These are phyloP conservation scores for Anthonomus grandis DNA, from an alignment of 1,140 invertebrate genomes.

Conservation along the genomic window DNA sequence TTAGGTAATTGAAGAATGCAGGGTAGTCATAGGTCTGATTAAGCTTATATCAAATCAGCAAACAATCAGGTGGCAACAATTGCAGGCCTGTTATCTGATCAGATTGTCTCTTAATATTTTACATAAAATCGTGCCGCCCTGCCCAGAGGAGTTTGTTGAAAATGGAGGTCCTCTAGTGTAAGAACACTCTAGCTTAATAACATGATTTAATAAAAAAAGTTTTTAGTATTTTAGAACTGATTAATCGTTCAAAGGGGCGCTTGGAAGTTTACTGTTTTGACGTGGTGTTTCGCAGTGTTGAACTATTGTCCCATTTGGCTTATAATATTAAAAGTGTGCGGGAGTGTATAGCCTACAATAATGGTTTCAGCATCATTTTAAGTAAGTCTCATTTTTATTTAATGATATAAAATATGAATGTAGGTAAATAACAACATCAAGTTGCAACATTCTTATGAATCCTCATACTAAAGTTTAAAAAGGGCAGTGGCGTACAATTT, in stretches of 20 bases:
- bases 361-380: constrained; percentile 5
- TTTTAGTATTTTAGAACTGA: constrained; percentile 11
- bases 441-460: too few species aligned
- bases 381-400: background rate
- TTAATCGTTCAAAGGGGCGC: background rate
- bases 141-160: constrained; percentile 20
- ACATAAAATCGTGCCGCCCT: constrained; percentile 10
- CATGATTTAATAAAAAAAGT: background rate
- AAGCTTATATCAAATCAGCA: constrained; percentile 16
- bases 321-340: constrained; percentile 9
- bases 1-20: constrained; percentile 22
- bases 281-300: constrained; percentile 12
- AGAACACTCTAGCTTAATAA: background rate
- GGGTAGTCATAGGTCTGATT: constrained; percentile 20
- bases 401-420: too few species aligned
- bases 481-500: too few species aligned
- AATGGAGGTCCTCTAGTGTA: constrained; percentile 21
- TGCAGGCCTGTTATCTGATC: constrained; percentile 7
- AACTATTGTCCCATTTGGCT: constrained; percentile 4
- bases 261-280: background rate
- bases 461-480: too few species aligned
- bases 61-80: constrained; percentile 11
- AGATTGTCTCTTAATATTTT: constrained; percentile 11
- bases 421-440: too few species aligned
- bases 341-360: constrained; percentile 12